Evolutionary conservation across 2,797 vertebrate species (phyloP).

Genomic region (Syndactyla subalaris): DNA sequence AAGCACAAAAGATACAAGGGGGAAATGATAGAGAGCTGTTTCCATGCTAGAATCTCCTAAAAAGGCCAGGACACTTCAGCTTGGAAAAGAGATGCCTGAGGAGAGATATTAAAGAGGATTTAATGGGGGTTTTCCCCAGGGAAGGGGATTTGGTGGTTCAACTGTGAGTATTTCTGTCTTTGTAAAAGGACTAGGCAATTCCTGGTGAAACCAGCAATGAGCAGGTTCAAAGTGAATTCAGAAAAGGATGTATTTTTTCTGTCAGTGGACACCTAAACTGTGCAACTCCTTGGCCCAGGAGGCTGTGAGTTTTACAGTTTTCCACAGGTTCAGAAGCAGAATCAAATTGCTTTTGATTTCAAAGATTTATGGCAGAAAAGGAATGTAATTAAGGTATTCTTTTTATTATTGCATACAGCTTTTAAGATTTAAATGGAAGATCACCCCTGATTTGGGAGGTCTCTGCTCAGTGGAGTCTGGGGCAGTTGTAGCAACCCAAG

Average conservation of each 20-base stretch:
- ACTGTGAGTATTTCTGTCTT: background rate
- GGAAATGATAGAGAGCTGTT: background rate
- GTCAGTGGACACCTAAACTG: background rate
- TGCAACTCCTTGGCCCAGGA: background rate
- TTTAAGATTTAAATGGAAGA: background rate
- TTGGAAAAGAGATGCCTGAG: background rate
- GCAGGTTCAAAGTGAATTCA: background rate
- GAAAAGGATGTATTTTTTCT: background rate
- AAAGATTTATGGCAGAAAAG: background rate
- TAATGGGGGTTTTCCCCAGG: background rate
- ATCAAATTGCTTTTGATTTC: background rate
- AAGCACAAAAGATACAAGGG: background rate
- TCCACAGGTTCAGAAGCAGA: background rate
- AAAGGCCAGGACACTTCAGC: background rate
- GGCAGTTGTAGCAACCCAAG: background rate
- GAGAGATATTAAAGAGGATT: background rate
- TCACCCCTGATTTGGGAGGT: background rate
- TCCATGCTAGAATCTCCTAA: background rate
- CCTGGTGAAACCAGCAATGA: background rate
- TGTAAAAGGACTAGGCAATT: background rate
- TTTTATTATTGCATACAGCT: background rate
- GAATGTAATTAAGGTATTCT: accelerated
- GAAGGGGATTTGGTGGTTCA: background rate
- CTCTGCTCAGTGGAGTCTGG: background rate
- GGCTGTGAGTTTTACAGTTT: background rate